Evolutionary conservation across 2,888 invertebrate species (phyloP), one percentile per base, ranked within the genome.

Genomic region (Cyclophora albipunctata): DNA sequence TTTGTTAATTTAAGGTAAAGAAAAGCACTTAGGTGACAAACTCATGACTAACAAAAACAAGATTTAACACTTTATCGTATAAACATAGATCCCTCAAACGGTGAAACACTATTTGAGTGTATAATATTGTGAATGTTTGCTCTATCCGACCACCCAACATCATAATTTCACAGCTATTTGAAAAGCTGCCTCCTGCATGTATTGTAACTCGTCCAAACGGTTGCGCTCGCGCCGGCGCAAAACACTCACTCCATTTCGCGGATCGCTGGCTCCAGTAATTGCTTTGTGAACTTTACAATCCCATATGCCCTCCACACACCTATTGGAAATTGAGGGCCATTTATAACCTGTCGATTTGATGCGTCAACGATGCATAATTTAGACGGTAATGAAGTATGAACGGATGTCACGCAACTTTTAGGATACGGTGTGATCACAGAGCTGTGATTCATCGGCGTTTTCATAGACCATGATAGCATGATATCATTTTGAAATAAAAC

Each of bases 241-340:
- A 37, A 63, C 64, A 62, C 62, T 60, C 63, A 66, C 62, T 62
- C 68, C 61, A 84, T 84, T 86, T 80, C 78, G 73, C 80, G 81
- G 75, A 68, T 78, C 73, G 69, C 67, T 80, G 80, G 73, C 55
- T 64, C 49, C 73, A 56, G 66, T 85, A 84, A 86, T 84, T 81
- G 73, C 69, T 53, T 60, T 59, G 58, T 64, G 63, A 70, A 68
- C 63, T 64, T 65, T 64, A 69, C 69, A 66, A 66, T 74, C 71
- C 67, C 61, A 65, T 71, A 73, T 67, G 66, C 63, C 62, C 60
- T 63, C 49, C 7, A 34, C 34, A 33, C 50, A 53, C 55, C 45
- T 47, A 34, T 46, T 7, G 43, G 57, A 42, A 41, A 60, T 68
- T 64, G 60, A 64, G 50, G 52, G 51, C 50, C 53, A 60, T 64